Evolutionary conservation across 2,888 invertebrate genomes (phyloP).

Genomic region (Drosophila lutescens): DNA sequence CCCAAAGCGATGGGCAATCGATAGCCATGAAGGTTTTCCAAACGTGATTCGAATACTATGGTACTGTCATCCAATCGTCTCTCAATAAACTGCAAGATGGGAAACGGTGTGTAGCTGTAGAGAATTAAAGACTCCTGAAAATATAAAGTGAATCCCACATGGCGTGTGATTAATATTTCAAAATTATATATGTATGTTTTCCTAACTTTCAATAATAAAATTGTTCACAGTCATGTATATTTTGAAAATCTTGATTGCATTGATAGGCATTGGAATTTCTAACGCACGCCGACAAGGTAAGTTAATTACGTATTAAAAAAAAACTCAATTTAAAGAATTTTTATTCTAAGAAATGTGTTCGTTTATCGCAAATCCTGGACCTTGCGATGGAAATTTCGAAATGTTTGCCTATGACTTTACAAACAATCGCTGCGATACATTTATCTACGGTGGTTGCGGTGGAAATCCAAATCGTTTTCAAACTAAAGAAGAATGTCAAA

Average conservation of each 20-base stretch:
- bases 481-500: conserved; percentile 15
- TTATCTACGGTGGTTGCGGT: conserved; percentile 50
- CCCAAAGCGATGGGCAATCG: conserved; percentile 61
- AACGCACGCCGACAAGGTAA: neutral
- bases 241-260: neutral
- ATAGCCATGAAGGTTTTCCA: conserved; percentile 62
- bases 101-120: conserved; percentile 69
- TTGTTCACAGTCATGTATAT: neutral
- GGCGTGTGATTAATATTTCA: conserved; percentile 9
- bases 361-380: conserved; percentile 32
- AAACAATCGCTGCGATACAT: conserved; percentile 27
- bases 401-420: conserved; percentile 38
- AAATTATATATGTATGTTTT: neutral
- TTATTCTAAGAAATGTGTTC: conserved; percentile 28
- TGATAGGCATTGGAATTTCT: neutral
- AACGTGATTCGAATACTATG: conserved; percentile 50
- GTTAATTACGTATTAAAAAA: no score
- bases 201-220: neutral
- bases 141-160: neutral
- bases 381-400: conserved; percentile 18
- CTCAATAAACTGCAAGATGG: conserved; percentile 57
- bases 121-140: conserved; percentile 54
- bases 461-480: conserved; percentile 57
- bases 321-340: neutral
- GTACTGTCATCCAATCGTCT: conserved; percentile 25